Percentiles rank a stretch among this genome's conserved stretches.
Evolutionary conservation across 2,797 vertebrate genomes (phyloP).

Genomic region (Podarcis siculus): DNA sequence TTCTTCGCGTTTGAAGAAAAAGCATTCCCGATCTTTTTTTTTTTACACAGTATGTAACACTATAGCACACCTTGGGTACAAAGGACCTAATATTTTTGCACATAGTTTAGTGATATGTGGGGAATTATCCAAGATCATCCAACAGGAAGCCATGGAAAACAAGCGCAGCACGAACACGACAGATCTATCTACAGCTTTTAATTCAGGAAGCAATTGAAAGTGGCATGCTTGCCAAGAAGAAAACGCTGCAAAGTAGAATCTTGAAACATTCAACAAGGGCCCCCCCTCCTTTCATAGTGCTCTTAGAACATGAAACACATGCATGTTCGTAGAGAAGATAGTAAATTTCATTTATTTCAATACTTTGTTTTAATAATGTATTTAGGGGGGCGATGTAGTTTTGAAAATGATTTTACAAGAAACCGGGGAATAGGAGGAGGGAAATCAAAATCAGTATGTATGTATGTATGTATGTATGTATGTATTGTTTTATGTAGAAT

Average conservation of each 20-base stretch:
- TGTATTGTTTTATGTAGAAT: too few relatives aligned
- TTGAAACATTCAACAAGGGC: constrained; percentile 36
- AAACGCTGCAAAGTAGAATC: constrained; percentile 38
- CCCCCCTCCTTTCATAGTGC: constrained; percentile 2
- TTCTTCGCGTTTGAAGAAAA: not conserved
- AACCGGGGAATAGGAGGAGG: too few relatives aligned
- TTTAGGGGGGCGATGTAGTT: too few relatives aligned
- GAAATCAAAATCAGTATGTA: too few relatives aligned
- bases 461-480: too few relatives aligned
- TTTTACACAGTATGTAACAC: not conserved
- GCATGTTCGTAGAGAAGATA: constrained; percentile 9
- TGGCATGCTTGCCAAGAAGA: constrained; percentile 37
- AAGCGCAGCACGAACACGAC: constrained; percentile 38
- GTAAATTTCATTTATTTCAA: not conserved
- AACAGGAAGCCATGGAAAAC: not conserved
- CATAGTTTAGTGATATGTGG: not conserved
- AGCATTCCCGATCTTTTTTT: not conserved
- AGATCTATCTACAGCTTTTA: constrained; percentile 60
- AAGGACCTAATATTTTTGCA: not conserved
- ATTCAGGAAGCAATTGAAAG: constrained; percentile 60
- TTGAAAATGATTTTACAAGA: too few relatives aligned
- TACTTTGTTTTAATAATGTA: too few relatives aligned
- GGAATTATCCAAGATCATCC: not conserved
- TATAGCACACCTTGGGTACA: not conserved
- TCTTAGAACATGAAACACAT: constrained; percentile 23